These are phyloP conservation scores for Aphaenogaster ashmeadi DNA, from an alignment of 1,140 invertebrate genomes.

Conservation along the genomic window DNA sequence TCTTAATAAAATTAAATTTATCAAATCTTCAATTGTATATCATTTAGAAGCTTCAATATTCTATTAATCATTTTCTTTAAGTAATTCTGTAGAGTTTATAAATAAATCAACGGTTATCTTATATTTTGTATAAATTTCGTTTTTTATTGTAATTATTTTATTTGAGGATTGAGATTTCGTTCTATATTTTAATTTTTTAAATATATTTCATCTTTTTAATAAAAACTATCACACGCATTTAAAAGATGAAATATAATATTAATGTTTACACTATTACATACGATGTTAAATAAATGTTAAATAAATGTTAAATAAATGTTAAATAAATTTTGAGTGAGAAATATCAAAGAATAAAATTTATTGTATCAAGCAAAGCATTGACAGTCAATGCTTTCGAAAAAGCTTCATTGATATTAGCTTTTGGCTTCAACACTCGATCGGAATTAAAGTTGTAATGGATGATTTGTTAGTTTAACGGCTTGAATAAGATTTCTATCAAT, in stretches of 20 bases:
- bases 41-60: background rate
- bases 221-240: background rate
- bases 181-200: background rate
- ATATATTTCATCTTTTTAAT: background rate
- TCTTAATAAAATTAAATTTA: background rate
- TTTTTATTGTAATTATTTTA: background rate
- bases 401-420: background rate
- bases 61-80: background rate
- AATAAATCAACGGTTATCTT: constrained; percentile 4
- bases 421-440: background rate
- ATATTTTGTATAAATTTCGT: background rate
- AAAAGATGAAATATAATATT: background rate
- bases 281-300: background rate
- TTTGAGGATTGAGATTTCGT: background rate
- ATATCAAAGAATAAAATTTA: background rate
- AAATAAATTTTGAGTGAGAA: background rate
- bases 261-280: background rate
- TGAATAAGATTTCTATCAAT: constrained; percentile 42
- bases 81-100: background rate
- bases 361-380: background rate
- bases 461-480: constrained; percentile 13
- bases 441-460: constrained; percentile 3
- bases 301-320: too few species aligned
- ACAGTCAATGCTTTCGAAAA: background rate
- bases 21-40: background rate